phyloP scores from a whole-genome alignment of 2,888 invertebrate genomes.

The Lysandra bellargus region DNA sequence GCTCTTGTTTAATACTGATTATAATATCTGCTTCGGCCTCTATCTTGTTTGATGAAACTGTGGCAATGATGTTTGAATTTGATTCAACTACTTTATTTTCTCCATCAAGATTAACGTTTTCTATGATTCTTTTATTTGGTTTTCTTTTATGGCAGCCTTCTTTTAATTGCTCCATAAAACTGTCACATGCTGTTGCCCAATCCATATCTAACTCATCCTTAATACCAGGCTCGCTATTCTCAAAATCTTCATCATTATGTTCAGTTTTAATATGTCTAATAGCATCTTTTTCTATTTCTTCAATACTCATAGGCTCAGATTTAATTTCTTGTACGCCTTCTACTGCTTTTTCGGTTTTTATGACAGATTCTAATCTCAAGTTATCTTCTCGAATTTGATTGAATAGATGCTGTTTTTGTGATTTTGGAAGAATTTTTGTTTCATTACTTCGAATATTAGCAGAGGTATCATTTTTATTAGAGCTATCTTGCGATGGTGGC shows the following conservation, averaged over 20 bases:
- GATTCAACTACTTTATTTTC: slow-evolving; percentile 47
- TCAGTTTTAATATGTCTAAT: slow-evolving; percentile 68
- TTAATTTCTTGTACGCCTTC: slow-evolving; percentile 82
- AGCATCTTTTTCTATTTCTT: slow-evolving; percentile 82
- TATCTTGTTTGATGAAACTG: slow-evolving; percentile 49
- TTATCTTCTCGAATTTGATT: slow-evolving; percentile 74
- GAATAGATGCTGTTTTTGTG: slow-evolving; percentile 69
- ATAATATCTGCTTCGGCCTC: slow-evolving; percentile 32
- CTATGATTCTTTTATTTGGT: slow-evolving; percentile 73
- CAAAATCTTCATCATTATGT: slow-evolving; percentile 52
- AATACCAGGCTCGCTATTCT: slow-evolving; percentile 44
- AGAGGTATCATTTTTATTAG: slow-evolving; percentile 51
- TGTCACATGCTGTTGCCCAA: slow-evolving; percentile 88
- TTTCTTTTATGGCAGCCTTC: slow-evolving; percentile 81
- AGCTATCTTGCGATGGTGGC: slow-evolving; percentile 66
- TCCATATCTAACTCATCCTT: slow-evolving; percentile 55
- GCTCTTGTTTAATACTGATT: slow-evolving; percentile 59
- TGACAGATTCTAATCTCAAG: slow-evolving; percentile 76
- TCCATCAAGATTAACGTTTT: slow-evolving; percentile 52
- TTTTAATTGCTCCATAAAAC: slow-evolving; percentile 88
- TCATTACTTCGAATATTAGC: slow-evolving; percentile 50
- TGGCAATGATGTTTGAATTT: slow-evolving; percentile 37
- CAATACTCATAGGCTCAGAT: slow-evolving; percentile 84
- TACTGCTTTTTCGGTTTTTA: slow-evolving; percentile 81
- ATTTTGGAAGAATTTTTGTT: slow-evolving; percentile 65